These are phyloP conservation scores for Leptatherina wallacei DNA, from an alignment of 2,797 vertebrate species.

Conservation along the genomic window DNA sequence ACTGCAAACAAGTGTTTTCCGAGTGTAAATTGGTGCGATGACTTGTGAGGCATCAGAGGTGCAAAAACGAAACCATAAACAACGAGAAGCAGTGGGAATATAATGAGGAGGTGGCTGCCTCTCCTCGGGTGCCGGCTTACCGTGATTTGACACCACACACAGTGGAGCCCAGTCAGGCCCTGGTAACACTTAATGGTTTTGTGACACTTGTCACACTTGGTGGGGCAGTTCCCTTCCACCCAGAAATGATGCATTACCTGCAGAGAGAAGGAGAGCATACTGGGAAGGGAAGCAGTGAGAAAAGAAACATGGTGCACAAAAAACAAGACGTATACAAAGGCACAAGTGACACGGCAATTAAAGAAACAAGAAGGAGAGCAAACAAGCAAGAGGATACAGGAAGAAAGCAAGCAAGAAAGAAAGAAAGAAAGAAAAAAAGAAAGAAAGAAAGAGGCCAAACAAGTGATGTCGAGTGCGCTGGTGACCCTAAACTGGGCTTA, in stretches of 20 bases:
- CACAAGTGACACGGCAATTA: constrained; percentile 43
- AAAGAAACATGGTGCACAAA: constrained; percentile 49
- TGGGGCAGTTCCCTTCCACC: constrained; percentile 95
- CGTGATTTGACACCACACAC: constrained; percentile 97
- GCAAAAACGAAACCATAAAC: constrained; percentile 69
- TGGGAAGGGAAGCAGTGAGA: constrained; percentile 56
- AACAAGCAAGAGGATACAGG: constrained; percentile 11
- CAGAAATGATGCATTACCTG: constrained; percentile 97
- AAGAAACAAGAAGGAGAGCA: constrained; percentile 28
- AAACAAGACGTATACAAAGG: constrained; percentile 57
- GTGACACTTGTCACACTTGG: constrained; percentile 96
- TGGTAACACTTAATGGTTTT: constrained; percentile 97
- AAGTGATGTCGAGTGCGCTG: constrained; percentile 17
- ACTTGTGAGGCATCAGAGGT: constrained; percentile 60
- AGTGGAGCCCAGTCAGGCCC: constrained; percentile 94
- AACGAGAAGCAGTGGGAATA: constrained; percentile 70
- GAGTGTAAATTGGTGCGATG: constrained; percentile 78
- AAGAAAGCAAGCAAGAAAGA: background rate
- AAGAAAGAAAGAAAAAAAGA: constrained; percentile 12
- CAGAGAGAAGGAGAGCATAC: constrained; percentile 47
- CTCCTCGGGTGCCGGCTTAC: constrained; percentile 82
- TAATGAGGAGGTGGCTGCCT: constrained; percentile 75
- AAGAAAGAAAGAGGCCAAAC: constrained; percentile 12
- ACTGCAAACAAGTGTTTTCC: constrained; percentile 62
- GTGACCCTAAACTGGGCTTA: constrained; percentile 57